Evolutionary conservation across 1,140 invertebrate genomes (phyloP), one percentile per base, ranked within the genome.

Genomic region (Brachystomella parvula): DNA sequence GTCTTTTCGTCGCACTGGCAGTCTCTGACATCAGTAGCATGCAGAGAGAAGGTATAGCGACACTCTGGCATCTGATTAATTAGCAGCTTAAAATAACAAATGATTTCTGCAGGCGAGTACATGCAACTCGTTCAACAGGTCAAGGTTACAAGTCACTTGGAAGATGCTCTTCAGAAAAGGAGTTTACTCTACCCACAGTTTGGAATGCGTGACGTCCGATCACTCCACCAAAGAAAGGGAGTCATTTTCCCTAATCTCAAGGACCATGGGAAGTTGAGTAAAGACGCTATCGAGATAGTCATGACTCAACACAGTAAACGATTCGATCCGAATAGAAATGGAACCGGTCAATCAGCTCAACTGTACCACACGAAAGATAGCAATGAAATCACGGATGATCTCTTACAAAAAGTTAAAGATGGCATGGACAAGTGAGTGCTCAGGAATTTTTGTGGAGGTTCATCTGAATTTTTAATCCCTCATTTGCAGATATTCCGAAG

Each of bases 261-360:
- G 53, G 73, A 74, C 58, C 71, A 74, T 66, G 73, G 73, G 19
- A 74, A 71, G 39, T 35, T 74, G 47, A 66, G 70, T 2, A 74
- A 74, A 62, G 73, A 74, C 66, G 73, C 73, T 6, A 47, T 74
- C 30, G 71, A 74, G 67, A 74, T 74, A 31, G 73, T 74, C n/a
- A 69, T 74, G 6, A 60, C 57, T 12, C 69, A 71, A 29, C 71
- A 72, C 59, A 57, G 65, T 9, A 71, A 67, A 58, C 69, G 66
- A 58, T 29, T 70, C 19, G 72, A 73, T 59, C 39, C 66, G 33
- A 60, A 59, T 19, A 33, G 49, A 24, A 63, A 47, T 29, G 63
- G 60, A 60, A 57, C 31, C 44, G 6, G 44, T 28, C 19, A 47
- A 12, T 29, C 28, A 1, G 59, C 62, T n/a, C 35, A 35, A 6